Conservation (phyloP, 1,140 invertebrate species). For the Penaeus vannamei region DNA sequence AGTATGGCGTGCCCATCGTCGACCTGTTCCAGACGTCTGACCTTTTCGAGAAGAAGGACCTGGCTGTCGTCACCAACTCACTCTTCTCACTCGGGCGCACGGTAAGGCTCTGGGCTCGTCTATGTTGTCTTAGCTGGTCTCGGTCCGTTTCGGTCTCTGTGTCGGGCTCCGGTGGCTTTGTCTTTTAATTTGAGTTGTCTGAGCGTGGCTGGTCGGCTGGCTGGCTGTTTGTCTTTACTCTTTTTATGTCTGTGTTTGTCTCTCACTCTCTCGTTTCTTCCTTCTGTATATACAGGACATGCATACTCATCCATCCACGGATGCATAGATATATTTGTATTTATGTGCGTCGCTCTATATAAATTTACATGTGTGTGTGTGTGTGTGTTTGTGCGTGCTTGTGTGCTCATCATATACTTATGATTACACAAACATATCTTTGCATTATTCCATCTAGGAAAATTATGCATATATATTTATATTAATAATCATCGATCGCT, state of each 20-base stretch:
- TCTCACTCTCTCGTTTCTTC: too few species aligned
- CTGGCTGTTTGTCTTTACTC: too few species aligned
- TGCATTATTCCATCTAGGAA: too few species aligned
- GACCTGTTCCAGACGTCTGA: constrained; percentile 96
- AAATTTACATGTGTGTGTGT: neutral
- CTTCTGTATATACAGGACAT: neutral
- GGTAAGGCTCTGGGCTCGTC: constrained; percentile 75
- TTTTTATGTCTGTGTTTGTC: too few species aligned
- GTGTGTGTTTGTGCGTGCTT: neutral
- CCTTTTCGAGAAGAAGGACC: constrained; percentile 93
- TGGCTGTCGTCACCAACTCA: constrained; percentile 88
- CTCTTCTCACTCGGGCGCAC: constrained; percentile 90
- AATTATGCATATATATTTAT: too few species aligned
- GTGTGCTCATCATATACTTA: neutral
- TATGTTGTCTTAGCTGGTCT: neutral
- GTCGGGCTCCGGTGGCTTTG: too few species aligned
- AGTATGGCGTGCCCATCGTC: constrained; percentile 89
- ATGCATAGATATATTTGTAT: neutral
- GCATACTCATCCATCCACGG: neutral
- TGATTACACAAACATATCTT: too few species aligned
- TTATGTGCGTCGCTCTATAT: neutral
- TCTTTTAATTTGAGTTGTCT: too few species aligned
- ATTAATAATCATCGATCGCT: too few species aligned
- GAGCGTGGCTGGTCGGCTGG: too few species aligned
- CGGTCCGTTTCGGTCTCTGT: neutral